Evolutionary conservation across 2,888 invertebrate species (phyloP).

Genomic region (Volucella inanis): DNA sequence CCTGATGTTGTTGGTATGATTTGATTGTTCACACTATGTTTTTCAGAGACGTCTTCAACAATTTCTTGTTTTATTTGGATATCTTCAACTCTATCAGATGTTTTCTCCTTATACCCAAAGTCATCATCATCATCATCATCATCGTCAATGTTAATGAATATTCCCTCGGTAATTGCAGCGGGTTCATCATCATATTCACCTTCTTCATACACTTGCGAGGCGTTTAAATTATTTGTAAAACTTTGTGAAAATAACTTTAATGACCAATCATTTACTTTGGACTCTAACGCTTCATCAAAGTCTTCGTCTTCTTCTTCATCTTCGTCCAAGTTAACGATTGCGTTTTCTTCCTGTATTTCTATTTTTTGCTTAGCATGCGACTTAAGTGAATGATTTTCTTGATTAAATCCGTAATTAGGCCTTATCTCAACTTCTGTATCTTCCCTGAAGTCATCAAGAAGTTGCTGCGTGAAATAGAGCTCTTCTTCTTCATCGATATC

Average conservation of each 20-base stretch:
- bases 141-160: conserved; percentile 25
- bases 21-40: background rate
- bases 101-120: background rate
- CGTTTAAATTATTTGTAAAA: conserved; percentile 67
- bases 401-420: conserved; percentile 26
- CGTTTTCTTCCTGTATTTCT: background rate
- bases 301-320: conserved; percentile 77
- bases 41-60: background rate
- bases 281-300: conserved; percentile 77
- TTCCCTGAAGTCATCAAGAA: conserved; percentile 78
- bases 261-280: conserved; percentile 79
- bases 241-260: conserved; percentile 78
- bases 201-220: conserved; percentile 78
- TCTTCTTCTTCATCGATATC: conserved; percentile 76
- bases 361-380: conserved; percentile 20
- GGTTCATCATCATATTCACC: conserved; percentile 57
- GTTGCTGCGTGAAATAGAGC: conserved; percentile 78
- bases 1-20: background rate
- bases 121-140: background rate
- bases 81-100: background rate
- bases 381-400: conserved; percentile 11
- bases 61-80: background rate
- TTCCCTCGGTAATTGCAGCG: conserved; percentile 22
- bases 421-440: conserved; percentile 56
- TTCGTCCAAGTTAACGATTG: conserved; percentile 35